Conservation (phyloP, 2,888 invertebrate genomes). For the Sarcophaga rosellei region DNA sequence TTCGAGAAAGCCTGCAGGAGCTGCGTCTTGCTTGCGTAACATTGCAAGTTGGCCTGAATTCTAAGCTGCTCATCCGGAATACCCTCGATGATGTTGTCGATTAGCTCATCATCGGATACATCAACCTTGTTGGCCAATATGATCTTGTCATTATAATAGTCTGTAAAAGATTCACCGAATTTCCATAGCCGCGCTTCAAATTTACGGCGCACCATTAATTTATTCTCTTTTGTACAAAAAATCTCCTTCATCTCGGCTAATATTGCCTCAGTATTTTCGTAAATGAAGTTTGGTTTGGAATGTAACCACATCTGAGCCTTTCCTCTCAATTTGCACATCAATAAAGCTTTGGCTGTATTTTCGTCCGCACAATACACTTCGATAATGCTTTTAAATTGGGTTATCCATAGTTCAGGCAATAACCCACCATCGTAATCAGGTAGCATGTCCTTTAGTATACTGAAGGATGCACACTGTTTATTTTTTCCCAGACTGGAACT, state of each 20-base stretch:
- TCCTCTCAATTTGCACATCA: constrained; percentile 49
- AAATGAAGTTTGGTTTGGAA: constrained; percentile 40
- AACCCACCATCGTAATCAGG: constrained; percentile 24
- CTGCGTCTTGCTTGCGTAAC: constrained; percentile 49
- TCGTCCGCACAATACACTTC: neutral
- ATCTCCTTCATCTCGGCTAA: constrained; percentile 21
- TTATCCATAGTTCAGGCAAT: constrained; percentile 19
- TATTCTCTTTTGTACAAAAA: constrained; percentile 27
- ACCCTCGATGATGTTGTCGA: constrained; percentile 29
- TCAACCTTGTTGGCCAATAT: constrained; percentile 29
- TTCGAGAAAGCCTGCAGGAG: no score
- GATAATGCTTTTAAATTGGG: constrained; percentile 14
- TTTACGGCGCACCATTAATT: constrained; percentile 14
- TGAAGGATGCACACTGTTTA: no score
- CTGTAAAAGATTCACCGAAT: constrained; percentile 9
- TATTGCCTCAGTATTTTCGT: neutral
- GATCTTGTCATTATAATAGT: constrained; percentile 47
- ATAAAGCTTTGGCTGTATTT: neutral
- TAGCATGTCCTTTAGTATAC: constrained; percentile 25
- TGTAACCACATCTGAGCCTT: constrained; percentile 53
- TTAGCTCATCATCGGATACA: constrained; percentile 43
- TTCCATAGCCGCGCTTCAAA: constrained; percentile 50
- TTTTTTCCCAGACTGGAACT: no score
- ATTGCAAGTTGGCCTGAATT: constrained; percentile 58
- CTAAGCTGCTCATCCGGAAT: constrained; percentile 44